These are phyloP conservation scores for Otus sunia DNA, from an alignment of 2,113 vertebrate species.

Conservation along the genomic window DNA sequence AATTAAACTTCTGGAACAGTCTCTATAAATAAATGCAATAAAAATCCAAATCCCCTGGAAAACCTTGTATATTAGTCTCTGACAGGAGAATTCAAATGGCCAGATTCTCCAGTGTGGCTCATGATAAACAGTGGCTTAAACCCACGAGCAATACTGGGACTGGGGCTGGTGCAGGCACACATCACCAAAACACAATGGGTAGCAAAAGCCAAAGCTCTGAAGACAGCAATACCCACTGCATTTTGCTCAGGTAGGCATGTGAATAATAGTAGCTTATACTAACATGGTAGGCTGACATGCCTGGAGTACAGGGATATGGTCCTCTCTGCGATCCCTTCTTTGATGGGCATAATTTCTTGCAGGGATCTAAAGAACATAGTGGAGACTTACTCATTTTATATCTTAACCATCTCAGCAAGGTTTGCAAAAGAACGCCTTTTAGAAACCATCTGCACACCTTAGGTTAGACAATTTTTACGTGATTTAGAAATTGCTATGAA, in stretches of 20 bases:
- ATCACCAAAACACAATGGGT: accelerated
- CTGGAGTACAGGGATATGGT: background rate
- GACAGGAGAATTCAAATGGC: background rate
- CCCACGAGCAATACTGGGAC: accelerated
- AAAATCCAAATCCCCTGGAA: background rate
- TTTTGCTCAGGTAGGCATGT: background rate
- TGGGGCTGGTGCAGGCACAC: background rate
- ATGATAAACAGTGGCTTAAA: background rate
- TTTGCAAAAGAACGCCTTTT: background rate
- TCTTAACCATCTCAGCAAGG: background rate
- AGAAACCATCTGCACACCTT: background rate
- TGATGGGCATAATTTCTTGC: background rate
- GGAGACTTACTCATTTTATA: background rate
- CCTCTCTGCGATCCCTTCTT: accelerated
- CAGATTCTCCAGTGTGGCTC: background rate
- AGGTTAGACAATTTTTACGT: background rate
- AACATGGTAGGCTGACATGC: background rate
- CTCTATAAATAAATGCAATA: background rate
- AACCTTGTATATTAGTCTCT: background rate
- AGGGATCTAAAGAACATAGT: background rate
- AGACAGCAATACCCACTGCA: accelerated
- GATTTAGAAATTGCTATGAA: background rate
- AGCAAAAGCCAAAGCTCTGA: background rate
- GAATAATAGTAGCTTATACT: background rate
- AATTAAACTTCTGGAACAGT: background rate